These are phyloP conservation scores for Pardosa pseudoannulata DNA, from an alignment of 2,888 invertebrate species.

Conservation along the genomic window DNA sequence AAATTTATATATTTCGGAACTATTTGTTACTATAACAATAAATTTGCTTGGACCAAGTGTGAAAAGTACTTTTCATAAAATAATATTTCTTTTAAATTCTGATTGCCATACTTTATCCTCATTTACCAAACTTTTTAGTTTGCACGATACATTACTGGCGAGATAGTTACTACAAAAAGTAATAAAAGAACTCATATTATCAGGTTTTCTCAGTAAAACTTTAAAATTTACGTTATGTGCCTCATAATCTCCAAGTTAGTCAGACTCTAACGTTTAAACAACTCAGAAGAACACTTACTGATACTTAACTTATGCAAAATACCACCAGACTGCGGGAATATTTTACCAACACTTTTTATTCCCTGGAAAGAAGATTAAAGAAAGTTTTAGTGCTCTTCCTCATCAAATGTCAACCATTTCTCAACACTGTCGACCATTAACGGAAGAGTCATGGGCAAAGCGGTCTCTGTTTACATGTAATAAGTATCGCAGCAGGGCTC, in stretches of 20 bases:
- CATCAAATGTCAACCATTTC: constrained; percentile 53
- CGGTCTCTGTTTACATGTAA: constrained; percentile 46
- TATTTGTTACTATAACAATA: too few relatives aligned
- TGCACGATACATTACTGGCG: neutral
- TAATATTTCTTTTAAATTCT: too few relatives aligned
- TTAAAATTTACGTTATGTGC: neutral
- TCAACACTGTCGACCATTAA: constrained; percentile 49
- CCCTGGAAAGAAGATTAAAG: constrained; percentile 52
- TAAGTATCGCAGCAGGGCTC: constrained; percentile 48
- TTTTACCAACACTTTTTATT: constrained; percentile 37
- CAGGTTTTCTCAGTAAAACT: neutral
- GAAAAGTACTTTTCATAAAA: too few relatives aligned
- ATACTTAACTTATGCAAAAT: constrained; percentile 9
- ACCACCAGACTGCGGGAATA: constrained; percentile 29
- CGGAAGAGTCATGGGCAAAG: constrained; percentile 27
- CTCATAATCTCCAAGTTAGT: neutral
- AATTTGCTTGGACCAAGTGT: too few relatives aligned
- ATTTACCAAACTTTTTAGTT: neutral
- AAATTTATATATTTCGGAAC: too few relatives aligned
- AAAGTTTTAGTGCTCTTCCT: constrained; percentile 52
- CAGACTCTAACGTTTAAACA: neutral
- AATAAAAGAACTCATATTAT: neutral
- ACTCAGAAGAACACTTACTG: neutral
- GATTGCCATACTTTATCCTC: too few relatives aligned
- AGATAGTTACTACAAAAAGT: neutral